These are phyloP conservation scores for Vicugna pacos DNA, from an alignment of 2,113 vertebrate species.

Conservation along the genomic window DNA sequence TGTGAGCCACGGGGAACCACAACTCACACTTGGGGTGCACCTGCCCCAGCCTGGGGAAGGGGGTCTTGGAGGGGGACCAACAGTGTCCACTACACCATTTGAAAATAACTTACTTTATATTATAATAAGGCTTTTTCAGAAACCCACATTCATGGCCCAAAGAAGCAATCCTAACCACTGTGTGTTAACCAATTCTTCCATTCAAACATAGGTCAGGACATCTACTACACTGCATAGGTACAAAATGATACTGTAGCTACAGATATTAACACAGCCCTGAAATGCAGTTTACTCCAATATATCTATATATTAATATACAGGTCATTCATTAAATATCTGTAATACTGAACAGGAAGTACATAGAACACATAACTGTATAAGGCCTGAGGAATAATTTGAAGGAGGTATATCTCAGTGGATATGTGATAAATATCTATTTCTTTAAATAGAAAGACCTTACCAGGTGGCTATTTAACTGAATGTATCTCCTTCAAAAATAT, in stretches of 20 bases:
- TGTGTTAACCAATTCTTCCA: not conserved
- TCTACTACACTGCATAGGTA: not conserved
- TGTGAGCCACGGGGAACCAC: not conserved
- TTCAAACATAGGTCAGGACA: not conserved
- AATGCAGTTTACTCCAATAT: not conserved
- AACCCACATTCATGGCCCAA: not conserved
- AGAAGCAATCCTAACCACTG: conserved; percentile 7
- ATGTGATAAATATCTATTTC: not conserved
- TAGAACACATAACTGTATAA: not conserved
- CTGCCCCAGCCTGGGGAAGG: not conserved
- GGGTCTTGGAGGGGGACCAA: not conserved
- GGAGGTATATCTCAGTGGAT: not conserved
- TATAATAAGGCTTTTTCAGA: not conserved
- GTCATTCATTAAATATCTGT: not conserved
- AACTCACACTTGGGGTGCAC: accelerated
- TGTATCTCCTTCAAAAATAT: conserved; percentile 33
- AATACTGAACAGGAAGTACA: conserved; percentile 6
- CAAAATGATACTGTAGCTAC: not conserved
- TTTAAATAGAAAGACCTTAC: conserved; percentile 4
- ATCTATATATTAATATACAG: not conserved
- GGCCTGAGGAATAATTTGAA: conserved; percentile 24
- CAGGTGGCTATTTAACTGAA: not conserved
- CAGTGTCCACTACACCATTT: not conserved
- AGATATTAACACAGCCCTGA: not conserved
- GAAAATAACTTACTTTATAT: not conserved